phyloP scores from a whole-genome alignment of 2,797 vertebrate genomes.

The Manis pentadactyla region DNA sequence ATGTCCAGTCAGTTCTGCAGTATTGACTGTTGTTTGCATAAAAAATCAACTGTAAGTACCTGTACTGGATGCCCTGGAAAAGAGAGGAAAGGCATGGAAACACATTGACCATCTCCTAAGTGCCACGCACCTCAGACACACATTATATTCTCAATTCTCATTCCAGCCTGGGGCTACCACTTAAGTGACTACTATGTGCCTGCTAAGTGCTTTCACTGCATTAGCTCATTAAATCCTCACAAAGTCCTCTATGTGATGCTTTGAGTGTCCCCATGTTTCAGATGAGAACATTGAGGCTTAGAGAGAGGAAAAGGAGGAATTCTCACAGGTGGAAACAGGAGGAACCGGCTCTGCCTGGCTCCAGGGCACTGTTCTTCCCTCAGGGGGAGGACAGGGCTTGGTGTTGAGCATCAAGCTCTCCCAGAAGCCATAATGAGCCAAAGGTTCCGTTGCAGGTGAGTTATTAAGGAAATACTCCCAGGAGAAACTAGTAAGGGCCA shows the following conservation, averaged over 20 bases:
- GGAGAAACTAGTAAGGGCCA: neutral
- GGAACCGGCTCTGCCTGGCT: neutral
- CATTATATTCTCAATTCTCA: neutral
- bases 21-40: neutral
- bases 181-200: neutral
- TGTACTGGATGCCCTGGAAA: neutral
- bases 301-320: neutral
- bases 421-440: neutral
- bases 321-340: neutral
- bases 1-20: neutral
- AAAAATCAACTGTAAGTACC: constrained; percentile 34
- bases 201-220: neutral
- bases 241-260: neutral
- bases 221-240: neutral
- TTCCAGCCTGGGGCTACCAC: neutral
- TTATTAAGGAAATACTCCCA: neutral
- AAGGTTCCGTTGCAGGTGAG: neutral
- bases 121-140: neutral
- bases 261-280: constrained; percentile 35
- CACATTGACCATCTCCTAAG: neutral
- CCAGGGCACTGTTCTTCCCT: neutral
- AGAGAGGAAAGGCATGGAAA: neutral
- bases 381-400: neutral
- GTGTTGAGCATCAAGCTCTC: neutral
- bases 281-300: constrained; percentile 22